phyloP scores from a whole-genome alignment of 2,113 vertebrate species.

The Thalassarche chlororhynchos region DNA sequence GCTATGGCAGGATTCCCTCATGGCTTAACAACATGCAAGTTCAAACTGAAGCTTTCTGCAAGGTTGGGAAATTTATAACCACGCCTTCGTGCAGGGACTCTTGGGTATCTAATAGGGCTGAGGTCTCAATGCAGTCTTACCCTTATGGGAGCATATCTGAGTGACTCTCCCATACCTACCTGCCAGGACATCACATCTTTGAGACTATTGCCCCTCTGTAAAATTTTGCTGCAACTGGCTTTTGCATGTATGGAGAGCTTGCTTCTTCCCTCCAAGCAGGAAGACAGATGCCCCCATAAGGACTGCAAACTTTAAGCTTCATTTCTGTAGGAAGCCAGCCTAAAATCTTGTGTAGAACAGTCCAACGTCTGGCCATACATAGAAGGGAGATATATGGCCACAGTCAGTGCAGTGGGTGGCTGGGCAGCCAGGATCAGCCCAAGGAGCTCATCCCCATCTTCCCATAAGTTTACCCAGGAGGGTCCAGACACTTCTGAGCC shows the following conservation, averaged over 20 bases:
- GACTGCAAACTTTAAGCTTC: background rate
- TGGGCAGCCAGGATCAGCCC: background rate
- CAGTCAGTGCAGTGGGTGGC: background rate
- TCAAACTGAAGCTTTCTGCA: background rate
- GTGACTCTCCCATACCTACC: background rate
- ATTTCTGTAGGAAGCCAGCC: background rate
- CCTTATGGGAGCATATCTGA: background rate
- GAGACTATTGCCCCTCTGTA: background rate
- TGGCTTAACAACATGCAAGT: background rate
- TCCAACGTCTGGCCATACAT: background rate
- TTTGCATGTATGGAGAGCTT: fast-evolving
- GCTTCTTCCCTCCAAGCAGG: background rate
- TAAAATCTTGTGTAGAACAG: background rate
- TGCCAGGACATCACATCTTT: background rate
- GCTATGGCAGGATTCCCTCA: background rate
- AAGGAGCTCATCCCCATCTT: background rate
- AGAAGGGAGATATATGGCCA: background rate
- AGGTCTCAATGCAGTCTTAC: background rate
- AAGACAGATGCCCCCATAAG: background rate
- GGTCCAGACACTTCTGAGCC: background rate
- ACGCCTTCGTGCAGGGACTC: too few species aligned
- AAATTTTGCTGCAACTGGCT: background rate
- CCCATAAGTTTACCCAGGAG: background rate
- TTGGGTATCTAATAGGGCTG: fast-evolving
- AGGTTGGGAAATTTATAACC: background rate